Evolutionary conservation across 2,888 invertebrate species (phyloP), one percentile per base, ranked within the genome.

Genomic region (Trimorus sp.): DNA sequence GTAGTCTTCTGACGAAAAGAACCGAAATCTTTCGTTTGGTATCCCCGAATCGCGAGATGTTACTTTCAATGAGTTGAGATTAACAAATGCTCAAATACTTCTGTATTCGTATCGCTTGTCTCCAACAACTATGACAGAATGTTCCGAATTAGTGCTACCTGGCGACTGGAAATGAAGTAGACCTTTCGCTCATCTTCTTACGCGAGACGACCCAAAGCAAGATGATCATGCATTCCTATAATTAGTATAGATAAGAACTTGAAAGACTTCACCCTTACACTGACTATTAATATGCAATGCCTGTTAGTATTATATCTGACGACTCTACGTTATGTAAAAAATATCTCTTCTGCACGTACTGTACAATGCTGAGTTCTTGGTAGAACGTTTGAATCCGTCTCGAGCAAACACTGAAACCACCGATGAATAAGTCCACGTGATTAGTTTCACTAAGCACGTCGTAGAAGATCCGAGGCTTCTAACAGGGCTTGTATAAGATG

Each of bases 61-160:
- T 77, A 63, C 69, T 77, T 77, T 70, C 63, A 70, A 58, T 53
- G 51, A 0, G 51, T 60, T 58, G 14, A 45, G 7, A 36, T 77
- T 45, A 54, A 68, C 15, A 56, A 63, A 49, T 53, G 63, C 58
- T 59, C 16, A 58, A 65, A 51, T 66, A 65, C 49, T 15, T 76
- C 48, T 66, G 54, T 37, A 66, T 15, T 7, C 45, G 51, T 14
- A n/a, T 40, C 4, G 58, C 38, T 48, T 59, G 36, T 49, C 2
- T 14, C 37, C 36, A 26, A 58, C 45, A 15, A 58, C 48, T 69
- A 40, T 58, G 45, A 69, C 26, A 58, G 16, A 69, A 7, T 16
- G 15, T 53, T 14, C 16, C 12, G 8, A 53, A 15, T 40, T 2
- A 40, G 40, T 1, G 11, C 40, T 6, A 40, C 8, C 40, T 40